Conservation (phyloP, 2,888 invertebrate species). For the Eristalis pertinax region DNA sequence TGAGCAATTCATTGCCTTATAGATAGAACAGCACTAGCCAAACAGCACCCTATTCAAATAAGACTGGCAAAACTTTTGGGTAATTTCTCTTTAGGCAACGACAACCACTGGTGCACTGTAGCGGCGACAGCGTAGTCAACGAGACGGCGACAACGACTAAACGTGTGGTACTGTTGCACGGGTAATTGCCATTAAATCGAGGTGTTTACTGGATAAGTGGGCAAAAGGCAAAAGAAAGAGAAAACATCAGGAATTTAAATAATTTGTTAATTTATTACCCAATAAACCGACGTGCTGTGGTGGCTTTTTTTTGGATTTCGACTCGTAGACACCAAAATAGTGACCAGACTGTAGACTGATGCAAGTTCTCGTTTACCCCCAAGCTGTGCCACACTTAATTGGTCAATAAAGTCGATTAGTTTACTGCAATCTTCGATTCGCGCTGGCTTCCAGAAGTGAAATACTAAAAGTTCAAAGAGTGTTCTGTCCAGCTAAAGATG, state of each 20-base stretch:
- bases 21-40: conserved; percentile 28
- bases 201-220: conserved; percentile 60
- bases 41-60: neutral
- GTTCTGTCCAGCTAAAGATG: neutral
- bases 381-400: neutral
- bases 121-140: neutral
- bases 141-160: conserved; percentile 30
- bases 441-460: neutral
- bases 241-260: conserved; percentile 31
- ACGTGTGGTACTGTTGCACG: conserved; percentile 20
- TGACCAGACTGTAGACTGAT: neutral
- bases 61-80: neutral
- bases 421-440: neutral
- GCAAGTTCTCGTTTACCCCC: neutral
- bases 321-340: neutral
- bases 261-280: conserved; percentile 49
- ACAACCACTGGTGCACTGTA: neutral
- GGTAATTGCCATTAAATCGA: conserved; percentile 59
- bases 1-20: conserved; percentile 60
- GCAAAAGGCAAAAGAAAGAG: conserved; percentile 9
- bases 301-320: conserved; percentile 2
- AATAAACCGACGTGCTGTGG: conserved; percentile 26
- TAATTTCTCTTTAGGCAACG: neutral
- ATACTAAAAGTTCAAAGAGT: neutral
- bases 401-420: conserved; percentile 1